These are phyloP conservation scores for Leptothorax acervorum DNA, from an alignment of 2,888 invertebrate species.

Conservation along the genomic window DNA sequence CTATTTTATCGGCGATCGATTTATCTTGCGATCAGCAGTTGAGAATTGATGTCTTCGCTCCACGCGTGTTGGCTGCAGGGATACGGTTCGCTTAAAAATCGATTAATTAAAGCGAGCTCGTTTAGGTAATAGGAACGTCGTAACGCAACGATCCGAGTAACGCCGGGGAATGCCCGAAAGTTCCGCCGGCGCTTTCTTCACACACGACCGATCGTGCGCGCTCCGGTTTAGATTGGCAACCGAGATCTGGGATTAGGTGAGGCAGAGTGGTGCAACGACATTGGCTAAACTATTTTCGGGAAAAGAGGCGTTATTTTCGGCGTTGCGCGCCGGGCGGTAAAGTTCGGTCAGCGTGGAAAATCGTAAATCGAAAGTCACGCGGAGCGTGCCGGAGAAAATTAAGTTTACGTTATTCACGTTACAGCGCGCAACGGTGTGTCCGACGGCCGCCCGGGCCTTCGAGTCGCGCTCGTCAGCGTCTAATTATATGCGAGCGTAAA, in stretches of 20 bases:
- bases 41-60: constrained; percentile 8
- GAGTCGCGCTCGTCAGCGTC: constrained; percentile 9
- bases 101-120: background rate
- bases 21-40: background rate
- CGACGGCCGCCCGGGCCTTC: background rate
- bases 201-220: constrained; percentile 17
- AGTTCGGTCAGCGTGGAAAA: constrained; percentile 70
- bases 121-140: background rate
- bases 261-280: constrained; percentile 27
- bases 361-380: constrained; percentile 68
- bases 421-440: constrained; percentile 32
- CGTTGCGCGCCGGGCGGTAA: constrained; percentile 37
- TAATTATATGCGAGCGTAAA: constrained; percentile 17
- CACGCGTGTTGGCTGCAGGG: background rate
- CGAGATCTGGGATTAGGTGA: constrained; percentile 23
- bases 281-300: constrained; percentile 47
- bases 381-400: constrained; percentile 62
- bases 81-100: constrained; percentile 17
- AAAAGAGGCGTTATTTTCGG: constrained; percentile 53
- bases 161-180: constrained; percentile 12
- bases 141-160: background rate
- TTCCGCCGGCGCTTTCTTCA: constrained; percentile 16
- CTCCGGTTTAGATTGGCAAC: constrained; percentile 5
- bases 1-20: constrained; percentile 7
- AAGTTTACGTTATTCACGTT: constrained; percentile 54